These are phyloP conservation scores for Spodoptera frugiperda DNA, from an alignment of 1,140 invertebrate species.

Conservation along the genomic window DNA sequence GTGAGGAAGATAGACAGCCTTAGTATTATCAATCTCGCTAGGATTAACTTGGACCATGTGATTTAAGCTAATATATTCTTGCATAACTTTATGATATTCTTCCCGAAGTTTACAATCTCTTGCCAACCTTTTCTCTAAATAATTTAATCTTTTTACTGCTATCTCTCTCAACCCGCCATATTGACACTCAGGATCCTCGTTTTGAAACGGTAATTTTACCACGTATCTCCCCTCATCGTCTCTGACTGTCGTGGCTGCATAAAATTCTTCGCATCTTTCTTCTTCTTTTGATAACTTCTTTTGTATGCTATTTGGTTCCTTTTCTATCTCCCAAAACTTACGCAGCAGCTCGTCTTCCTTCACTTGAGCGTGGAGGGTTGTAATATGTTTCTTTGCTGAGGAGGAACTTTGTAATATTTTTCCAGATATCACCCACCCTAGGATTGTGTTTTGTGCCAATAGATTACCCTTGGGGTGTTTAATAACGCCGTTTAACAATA, in stretches of 20 bases:
- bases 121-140: conserved; percentile 52
- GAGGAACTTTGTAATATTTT: neutral
- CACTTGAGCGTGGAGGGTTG: conserved; percentile 49
- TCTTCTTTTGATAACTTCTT: conserved; percentile 52
- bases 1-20: conserved; percentile 50
- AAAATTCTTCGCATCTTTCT: conserved; percentile 54
- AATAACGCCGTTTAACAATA: no score
- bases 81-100: conserved; percentile 54
- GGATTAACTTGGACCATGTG: conserved; percentile 50
- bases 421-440: no score
- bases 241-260: conserved; percentile 51
- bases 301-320: conserved; percentile 53
- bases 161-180: conserved; percentile 52
- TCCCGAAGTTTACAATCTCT: conserved; percentile 48
- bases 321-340: conserved; percentile 60
- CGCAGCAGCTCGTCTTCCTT: conserved; percentile 54
- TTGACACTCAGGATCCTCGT: conserved; percentile 49
- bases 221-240: conserved; percentile 54
- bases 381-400: conserved; percentile 31
- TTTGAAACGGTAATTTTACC: conserved; percentile 56
- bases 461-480: no score
- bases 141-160: conserved; percentile 49
- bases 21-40: conserved; percentile 43
- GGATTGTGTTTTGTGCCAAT: no score
- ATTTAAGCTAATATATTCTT: conserved; percentile 52